Evolutionary conservation across 2,113 vertebrate species (phyloP), one percentile per base, ranked within the genome.

Genomic region (Ciconia stormi): DNA sequence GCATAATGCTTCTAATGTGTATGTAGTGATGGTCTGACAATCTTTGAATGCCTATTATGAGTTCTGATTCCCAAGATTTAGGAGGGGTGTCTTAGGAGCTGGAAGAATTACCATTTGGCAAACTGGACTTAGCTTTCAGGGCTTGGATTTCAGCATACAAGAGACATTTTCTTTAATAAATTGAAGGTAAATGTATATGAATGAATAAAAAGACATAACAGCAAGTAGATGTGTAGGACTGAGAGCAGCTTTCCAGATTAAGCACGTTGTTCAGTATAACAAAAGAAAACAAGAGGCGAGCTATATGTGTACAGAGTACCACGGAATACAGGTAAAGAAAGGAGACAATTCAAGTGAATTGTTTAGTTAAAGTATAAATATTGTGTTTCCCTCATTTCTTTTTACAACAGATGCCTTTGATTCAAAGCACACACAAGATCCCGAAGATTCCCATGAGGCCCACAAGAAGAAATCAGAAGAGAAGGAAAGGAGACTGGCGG

Each of bases 351-450:
- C 10, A 55, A 91, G 14, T 77, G 16, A 86, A 55, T 73, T 2
- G 0, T 47, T 78, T 92, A 29, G 17, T 82, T 73, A 38, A 74
- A 94, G n/a, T 67, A 18, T 29, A 59, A 80, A n/a, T 21, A 3
- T 65, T n/a, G 16, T 61, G 16, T 92, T 92, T 81, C n/a, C 18
- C 26, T 84, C 9, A 23, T 87, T 93, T 96, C 38, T 87, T 38
- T 90, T 96, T 97, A 53, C 62, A 97, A 92, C 82, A 78, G 65
- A 19, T 91, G 47, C 42, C n/a, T 87, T 82, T 92, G 87, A 91
- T 92, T 94, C 73, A 47, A 79, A 94, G 87, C 40, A 58, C 40
- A 46, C 83, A n/a, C 59, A 78, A 73, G 91, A 97, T 72, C 69
- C 90, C 10, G 36, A 93, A 70, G 61, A 82, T 46, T 80, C 34